Percentiles rank a stretch among this genome's conserved stretches.
Evolutionary conservation across 2,113 vertebrate species (phyloP).

Genomic region (Merops nubicus): DNA sequence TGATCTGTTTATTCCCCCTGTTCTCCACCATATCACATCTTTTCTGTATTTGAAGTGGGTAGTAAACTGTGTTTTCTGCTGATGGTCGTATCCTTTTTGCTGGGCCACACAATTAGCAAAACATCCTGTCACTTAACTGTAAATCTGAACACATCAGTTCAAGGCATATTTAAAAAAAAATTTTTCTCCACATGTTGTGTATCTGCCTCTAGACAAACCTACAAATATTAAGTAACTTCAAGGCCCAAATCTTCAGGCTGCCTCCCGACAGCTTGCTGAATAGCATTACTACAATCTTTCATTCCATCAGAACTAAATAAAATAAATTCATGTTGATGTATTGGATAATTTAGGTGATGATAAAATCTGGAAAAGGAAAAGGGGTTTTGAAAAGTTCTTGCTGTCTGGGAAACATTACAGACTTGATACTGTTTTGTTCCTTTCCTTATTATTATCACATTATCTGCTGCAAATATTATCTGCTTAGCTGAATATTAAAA

Average conservation of each 20-base stretch:
- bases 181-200: background rate
- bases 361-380: background rate
- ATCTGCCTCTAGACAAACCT: background rate
- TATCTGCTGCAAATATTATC: background rate
- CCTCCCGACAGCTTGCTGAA: background rate
- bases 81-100: no score
- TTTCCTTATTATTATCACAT: background rate
- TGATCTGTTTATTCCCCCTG: no score
- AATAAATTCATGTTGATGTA: background rate
- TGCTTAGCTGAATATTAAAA: background rate
- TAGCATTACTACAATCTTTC: background rate
- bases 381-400: background rate
- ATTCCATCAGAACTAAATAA: background rate
- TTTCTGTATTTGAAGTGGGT: no score
- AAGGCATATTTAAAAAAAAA: background rate
- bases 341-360: background rate
- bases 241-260: background rate
- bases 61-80: no score
- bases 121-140: background rate
- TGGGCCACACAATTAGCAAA: no score
- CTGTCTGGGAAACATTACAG: background rate
- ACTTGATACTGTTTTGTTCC: background rate
- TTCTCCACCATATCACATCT: no score
- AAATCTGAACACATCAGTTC: background rate
- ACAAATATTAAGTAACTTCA: background rate